A percentile compares a stretch with the other conserved stretches of the same genome.
phyloP scores from a whole-genome alignment of 2,113 vertebrate genomes.

The Centrocercus urophasianus region DNA sequence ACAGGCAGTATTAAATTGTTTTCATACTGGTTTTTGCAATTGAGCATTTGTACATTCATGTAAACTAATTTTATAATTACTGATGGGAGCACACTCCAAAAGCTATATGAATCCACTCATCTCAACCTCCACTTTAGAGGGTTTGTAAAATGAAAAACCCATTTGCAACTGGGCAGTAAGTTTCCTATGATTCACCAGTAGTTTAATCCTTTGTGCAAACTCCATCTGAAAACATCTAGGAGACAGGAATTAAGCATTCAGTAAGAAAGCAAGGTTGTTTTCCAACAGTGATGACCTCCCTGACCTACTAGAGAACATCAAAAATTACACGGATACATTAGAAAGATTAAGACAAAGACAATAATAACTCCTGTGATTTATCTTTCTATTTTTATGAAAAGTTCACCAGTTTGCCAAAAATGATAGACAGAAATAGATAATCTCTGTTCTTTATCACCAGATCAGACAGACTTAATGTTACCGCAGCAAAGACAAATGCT shows the following conservation, averaged over 20 bases:
- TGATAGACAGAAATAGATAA: constrained; percentile 60
- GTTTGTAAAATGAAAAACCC: not conserved
- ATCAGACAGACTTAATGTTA: constrained; percentile 55
- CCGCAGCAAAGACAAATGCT: constrained; percentile 54
- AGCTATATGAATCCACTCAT: not conserved
- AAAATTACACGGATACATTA: constrained; percentile 60
- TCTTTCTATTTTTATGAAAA: constrained; percentile 63
- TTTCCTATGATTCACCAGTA: not conserved
- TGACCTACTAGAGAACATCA: constrained; percentile 22
- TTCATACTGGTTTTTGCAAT: not conserved
- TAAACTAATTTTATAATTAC: not conserved
- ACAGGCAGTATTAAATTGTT: not conserved
- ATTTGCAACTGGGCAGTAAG: not conserved
- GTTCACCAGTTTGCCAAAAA: constrained; percentile 60
- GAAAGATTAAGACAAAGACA: constrained; percentile 66
- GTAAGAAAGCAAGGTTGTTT: not conserved
- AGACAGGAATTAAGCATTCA: constrained; percentile 41
- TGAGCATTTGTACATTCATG: not conserved
- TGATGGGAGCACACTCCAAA: not conserved
- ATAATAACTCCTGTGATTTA: constrained; percentile 60
- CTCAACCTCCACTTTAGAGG: not conserved
- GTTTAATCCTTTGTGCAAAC: constrained; percentile 6
- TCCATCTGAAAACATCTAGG: not conserved
- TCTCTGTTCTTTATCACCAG: constrained; percentile 60
- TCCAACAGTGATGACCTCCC: constrained; percentile 24